Evolutionary conservation across 1,140 invertebrate genomes (phyloP).

Genomic region (Drosophila ficusphila): DNA sequence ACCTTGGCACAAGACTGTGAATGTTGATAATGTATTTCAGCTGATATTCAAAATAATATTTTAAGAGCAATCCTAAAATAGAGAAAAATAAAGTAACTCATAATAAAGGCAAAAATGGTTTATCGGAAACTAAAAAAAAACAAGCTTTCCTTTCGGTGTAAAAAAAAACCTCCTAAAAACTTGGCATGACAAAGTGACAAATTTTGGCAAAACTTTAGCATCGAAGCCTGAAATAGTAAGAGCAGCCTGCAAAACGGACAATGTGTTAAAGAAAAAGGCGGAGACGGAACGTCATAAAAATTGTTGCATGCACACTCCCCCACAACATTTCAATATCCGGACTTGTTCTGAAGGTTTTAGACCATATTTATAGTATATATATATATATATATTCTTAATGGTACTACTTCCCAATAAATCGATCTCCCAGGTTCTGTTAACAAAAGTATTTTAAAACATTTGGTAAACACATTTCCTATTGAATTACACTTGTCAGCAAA

Average conservation of each 20-base stretch:
- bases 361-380: no score
- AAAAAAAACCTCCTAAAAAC: conserved; percentile 52
- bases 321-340: conserved; percentile 63
- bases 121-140: not conserved
- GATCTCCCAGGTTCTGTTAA: no score
- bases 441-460: conserved; percentile 14
- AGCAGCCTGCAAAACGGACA: conserved; percentile 22
- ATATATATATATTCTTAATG: no score
- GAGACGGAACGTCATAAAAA: conserved; percentile 18
- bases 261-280: conserved; percentile 10
- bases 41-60: no score
- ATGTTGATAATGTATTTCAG: no score
- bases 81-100: no score
- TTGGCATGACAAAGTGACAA: conserved; percentile 80
- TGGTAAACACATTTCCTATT: conserved; percentile 55
- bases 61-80: no score
- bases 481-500: conserved; percentile 39
- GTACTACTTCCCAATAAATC: no score
- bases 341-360: conserved; percentile 23
- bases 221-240: conserved; percentile 20
- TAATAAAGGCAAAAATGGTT: no score
- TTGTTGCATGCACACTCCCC: conserved; percentile 31
- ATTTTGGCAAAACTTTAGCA: conserved; percentile 77
- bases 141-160: not conserved
- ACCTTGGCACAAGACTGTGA: no score